Conservation (phyloP, 2,113 vertebrate species). For the Passer montanus region DNA sequence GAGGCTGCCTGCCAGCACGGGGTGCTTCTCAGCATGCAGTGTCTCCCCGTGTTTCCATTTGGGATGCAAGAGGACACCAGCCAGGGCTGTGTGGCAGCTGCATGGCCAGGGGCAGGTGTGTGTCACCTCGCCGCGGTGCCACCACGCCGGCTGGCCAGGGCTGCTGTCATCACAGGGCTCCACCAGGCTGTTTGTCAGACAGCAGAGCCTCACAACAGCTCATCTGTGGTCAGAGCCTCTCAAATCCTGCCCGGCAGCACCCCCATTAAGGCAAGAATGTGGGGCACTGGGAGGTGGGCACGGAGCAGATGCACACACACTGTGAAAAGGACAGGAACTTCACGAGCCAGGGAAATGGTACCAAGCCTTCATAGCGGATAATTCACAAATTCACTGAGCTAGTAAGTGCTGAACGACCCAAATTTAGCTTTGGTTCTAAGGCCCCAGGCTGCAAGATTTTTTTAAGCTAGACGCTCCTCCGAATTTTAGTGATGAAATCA, state of each 20-base stretch:
- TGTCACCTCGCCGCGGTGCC: fast-evolving
- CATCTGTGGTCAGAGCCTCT: background rate
- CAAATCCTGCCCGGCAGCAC: fast-evolving
- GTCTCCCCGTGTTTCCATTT: background rate
- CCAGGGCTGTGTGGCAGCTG: background rate
- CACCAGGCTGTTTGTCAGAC: background rate
- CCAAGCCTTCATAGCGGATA: background rate
- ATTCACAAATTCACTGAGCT: background rate
- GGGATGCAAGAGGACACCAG: background rate
- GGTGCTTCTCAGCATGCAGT: background rate
- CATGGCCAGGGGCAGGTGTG: background rate
- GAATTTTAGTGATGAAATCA: background rate
- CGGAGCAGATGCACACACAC: background rate
- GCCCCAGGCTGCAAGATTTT: background rate
- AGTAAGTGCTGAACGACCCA: background rate
- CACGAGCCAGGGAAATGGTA: background rate
- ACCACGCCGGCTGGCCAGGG: background rate
- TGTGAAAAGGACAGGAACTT: background rate
- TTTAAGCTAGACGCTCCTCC: background rate
- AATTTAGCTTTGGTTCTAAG: background rate
- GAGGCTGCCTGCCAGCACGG: background rate
- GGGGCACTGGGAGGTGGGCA: background rate
- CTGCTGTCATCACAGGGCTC: background rate
- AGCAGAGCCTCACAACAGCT: background rate
- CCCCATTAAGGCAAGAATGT: fast-evolving